These are phyloP conservation scores for Heliconius hortense DNA, from an alignment of 2,888 invertebrate species.

Conservation along the genomic window DNA sequence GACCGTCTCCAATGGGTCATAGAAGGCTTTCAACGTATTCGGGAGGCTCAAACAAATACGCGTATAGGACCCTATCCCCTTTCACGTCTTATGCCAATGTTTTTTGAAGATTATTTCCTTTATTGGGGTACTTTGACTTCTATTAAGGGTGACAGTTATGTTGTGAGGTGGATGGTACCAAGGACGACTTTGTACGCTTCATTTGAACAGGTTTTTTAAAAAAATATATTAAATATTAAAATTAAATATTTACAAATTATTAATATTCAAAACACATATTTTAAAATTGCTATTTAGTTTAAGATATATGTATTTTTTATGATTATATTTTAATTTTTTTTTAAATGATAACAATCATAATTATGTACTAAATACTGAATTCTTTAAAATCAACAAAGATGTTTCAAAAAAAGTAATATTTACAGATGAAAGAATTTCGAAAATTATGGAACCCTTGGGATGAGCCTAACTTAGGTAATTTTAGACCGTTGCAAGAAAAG, in stretches of 20 bases:
- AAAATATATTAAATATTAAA: not conserved
- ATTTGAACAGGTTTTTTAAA: conserved; percentile 76
- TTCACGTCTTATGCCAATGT: conserved; percentile 77
- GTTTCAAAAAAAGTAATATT: conserved; percentile 12
- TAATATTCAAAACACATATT: not conserved
- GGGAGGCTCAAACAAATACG: conserved; percentile 73
- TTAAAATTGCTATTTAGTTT: not conserved
- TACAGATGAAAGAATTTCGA: conserved; percentile 81
- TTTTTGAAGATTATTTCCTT: conserved; percentile 83
- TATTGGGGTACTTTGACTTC: conserved; percentile 84
- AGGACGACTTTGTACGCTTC: conserved; percentile 82
- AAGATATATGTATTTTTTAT: not conserved
- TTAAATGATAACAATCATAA: not conserved
- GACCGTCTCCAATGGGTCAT: conserved; percentile 64
- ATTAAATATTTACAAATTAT: not conserved
- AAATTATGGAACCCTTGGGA: conserved; percentile 77
- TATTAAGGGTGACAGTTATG: conserved; percentile 62
- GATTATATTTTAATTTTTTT: not conserved
- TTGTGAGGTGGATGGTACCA: conserved; percentile 84
- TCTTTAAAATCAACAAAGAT: not conserved
- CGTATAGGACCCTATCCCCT: conserved; percentile 78
- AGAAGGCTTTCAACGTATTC: conserved; percentile 75
- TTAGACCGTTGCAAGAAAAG: conserved; percentile 72
- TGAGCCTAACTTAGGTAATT: conserved; percentile 78
- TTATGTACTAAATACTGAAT: not conserved